Conservation (phyloP, 2,888 invertebrate species). For the Stramonita haemastoma region DNA sequence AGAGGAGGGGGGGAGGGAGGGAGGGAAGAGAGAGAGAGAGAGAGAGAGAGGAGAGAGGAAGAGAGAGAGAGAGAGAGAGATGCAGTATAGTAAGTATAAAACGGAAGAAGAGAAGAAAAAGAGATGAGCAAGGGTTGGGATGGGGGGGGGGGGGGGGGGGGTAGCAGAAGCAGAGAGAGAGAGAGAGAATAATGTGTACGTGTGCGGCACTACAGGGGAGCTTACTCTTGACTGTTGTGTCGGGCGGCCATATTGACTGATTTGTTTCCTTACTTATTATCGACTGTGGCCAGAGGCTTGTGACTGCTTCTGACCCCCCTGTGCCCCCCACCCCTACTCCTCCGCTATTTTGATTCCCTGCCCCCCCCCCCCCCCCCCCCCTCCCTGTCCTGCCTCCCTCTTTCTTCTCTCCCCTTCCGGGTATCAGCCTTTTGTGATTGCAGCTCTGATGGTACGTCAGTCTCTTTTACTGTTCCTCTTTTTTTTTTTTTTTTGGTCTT, state of each 20-base stretch:
- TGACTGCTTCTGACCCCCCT: neutral
- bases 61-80: neutral
- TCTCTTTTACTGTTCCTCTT: neutral
- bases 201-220: neutral
- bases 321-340: neutral
- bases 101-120: neutral
- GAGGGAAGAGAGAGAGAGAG: neutral
- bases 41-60: neutral
- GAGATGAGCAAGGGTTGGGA: neutral
- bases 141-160: neutral
- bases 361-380: neutral
- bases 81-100: too few species aligned
- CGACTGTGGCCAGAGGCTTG: slow-evolving; percentile 18
- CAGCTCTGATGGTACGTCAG: neutral
- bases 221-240: neutral
- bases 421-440: neutral
- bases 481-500: neutral
- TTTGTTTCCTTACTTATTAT: slow-evolving; percentile 35
- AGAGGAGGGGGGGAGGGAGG: neutral
- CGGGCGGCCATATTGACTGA: slow-evolving; percentile 39
- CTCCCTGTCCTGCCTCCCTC: neutral
- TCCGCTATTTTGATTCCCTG: neutral
- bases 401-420: neutral
- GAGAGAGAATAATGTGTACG: neutral
- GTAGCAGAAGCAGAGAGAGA: neutral